Base-by-base conservation (phyloP, 2,113 vertebrate species). In the Cynopterus brachyotis region DNA sequence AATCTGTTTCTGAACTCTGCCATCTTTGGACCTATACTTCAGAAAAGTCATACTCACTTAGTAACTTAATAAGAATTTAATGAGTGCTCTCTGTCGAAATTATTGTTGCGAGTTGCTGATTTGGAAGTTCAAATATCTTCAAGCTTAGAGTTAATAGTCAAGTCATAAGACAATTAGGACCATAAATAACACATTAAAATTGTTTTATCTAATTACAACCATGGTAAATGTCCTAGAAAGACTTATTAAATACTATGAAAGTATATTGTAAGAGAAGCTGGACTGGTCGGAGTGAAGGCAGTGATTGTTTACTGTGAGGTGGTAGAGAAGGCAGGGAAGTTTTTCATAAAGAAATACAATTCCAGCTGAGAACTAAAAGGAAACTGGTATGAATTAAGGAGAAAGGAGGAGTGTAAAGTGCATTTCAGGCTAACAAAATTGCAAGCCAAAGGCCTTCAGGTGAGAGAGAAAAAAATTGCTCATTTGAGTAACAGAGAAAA, bases 111-210 rank as follows among this genome's bases (percentile, higher is more conserved):
- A 76, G 15, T 40, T 89, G 53, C 57, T 85, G 16, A 81, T 93
- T 83, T 81, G 16, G 57, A 66, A 35, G 45, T 82, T 60, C 76
- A 97, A 91, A 85, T 57, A 17, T 72, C 37, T 90, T 70, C 16
- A 78, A 70, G 66, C 45, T 78, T 20, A 10, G 15, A 83, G 45
- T 60, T 62, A 75, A 86, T 24, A 69, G 10, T 80, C 10, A 22
- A 91, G 24, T 0, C 1, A 67, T 76, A 84, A 94, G 88, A 66
- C 5, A 81, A 66, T 79, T 94, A 83, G 81, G 16, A 66, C 22
- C 32, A 76, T 53, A 80, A 94, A 92, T 47, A 96, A 60, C 26
- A 86, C 19, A 85, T 67, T 37, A 72, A 88, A 57, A 79, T 76
- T 76, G 6, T 40, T 85, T 96, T 62, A 83, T 89, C 79, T 79